These are phyloP conservation scores for Pachyuromys duprasi DNA, from an alignment of 2,797 vertebrate genomes.

Conservation along the genomic window DNA sequence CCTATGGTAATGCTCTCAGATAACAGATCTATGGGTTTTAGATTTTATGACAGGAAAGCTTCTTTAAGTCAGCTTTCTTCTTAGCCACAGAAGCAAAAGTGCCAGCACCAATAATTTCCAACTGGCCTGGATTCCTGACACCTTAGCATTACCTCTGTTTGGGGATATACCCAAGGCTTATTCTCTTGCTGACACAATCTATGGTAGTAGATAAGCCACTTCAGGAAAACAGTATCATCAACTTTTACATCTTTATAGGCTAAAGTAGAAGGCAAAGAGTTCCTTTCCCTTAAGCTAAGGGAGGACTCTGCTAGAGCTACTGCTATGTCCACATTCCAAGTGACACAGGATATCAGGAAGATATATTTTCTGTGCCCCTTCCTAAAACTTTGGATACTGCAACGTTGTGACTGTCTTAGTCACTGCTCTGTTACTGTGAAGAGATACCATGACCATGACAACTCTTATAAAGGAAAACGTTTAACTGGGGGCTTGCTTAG, in stretches of 20 bases:
- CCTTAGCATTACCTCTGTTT: neutral
- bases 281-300: neutral
- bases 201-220: conserved; percentile 16
- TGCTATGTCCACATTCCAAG: neutral
- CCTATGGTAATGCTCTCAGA: neutral
- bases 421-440: neutral
- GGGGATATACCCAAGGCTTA: neutral
- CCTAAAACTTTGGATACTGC: conserved; percentile 1
- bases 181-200: neutral
- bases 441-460: neutral
- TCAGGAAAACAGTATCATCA: neutral
- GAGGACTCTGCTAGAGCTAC: neutral
- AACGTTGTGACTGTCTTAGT: neutral
- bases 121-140: conserved; percentile 20
- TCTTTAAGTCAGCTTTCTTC: conserved; percentile 40
- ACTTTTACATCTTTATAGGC: neutral
- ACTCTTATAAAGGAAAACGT: neutral
- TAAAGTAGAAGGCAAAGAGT: neutral
- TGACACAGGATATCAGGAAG: conserved; percentile 3
- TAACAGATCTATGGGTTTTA: neutral
- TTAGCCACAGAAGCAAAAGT: neutral
- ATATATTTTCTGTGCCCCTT: conserved; percentile 11
- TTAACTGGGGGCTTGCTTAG: neutral
- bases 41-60: conserved; percentile 37
- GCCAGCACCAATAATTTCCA: neutral